Percentiles rank a stretch among this genome's conserved stretches.
These are phyloP conservation scores for Drosophila oshimai DNA, from an alignment of 1,140 invertebrate species.

Conservation along the genomic window DNA sequence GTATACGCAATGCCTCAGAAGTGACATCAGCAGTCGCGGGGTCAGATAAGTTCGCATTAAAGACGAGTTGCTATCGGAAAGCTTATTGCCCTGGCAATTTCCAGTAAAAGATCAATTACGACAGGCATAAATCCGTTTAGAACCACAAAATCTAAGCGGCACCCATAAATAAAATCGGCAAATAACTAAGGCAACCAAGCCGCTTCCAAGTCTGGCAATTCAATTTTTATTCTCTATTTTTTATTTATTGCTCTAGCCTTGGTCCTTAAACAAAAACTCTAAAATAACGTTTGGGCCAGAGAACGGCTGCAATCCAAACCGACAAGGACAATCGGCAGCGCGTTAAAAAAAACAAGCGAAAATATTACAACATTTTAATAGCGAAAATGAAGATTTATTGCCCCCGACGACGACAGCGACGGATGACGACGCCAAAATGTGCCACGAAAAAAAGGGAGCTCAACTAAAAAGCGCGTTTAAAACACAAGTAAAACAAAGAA, in stretches of 20 bases:
- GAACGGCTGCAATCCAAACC: slow-evolving; percentile 9
- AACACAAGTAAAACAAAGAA: slow-evolving; percentile 19
- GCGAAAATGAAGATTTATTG: slow-evolving; percentile 79
- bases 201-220: slow-evolving; percentile 28
- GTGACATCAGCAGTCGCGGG: slow-evolving; percentile 39
- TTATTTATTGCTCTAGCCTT: slow-evolving; percentile 57
- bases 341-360: slow-evolving; percentile 65
- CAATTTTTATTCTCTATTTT: slow-evolving; percentile 60
- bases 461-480: slow-evolving; percentile 55
- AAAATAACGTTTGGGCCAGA: slow-evolving; percentile 39
- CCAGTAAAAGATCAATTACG: slow-evolving; percentile 61
- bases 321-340: slow-evolving; percentile 58
- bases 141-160: slow-evolving; percentile 49
- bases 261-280: slow-evolving; percentile 45
- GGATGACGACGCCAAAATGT: slow-evolving; percentile 48
- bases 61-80: slow-evolving; percentile 12
- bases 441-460: slow-evolving; percentile 47
- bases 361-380: slow-evolving; percentile 80
- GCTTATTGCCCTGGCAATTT: slow-evolving; percentile 39
- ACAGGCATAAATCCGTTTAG: slow-evolving; percentile 63
- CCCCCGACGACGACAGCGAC: slow-evolving; percentile 46
- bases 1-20: slow-evolving; percentile 38
- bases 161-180: slow-evolving; percentile 11
- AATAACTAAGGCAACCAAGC: slow-evolving; percentile 24
- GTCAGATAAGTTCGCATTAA: slow-evolving; percentile 17